Evolutionary conservation across 2,113 vertebrate genomes (phyloP).

Genomic region (Elaphurus davidianus): DNA sequence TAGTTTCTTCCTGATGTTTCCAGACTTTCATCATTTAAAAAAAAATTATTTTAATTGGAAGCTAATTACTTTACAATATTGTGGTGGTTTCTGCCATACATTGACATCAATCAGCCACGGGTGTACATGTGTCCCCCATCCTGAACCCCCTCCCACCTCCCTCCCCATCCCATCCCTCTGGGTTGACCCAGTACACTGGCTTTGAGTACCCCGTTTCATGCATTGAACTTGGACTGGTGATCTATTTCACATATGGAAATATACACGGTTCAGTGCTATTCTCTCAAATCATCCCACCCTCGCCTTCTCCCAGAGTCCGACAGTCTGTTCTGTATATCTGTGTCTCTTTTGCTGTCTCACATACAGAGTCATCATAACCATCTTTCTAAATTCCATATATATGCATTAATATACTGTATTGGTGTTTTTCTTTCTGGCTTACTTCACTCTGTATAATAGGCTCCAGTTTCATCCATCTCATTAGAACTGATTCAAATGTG

Average conservation of each 20-base stretch:
- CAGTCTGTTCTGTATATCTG: not conserved
- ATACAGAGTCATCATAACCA: not conserved
- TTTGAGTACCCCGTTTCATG: not conserved
- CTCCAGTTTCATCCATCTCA: not conserved
- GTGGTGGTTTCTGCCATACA: not conserved
- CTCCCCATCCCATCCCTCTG: not conserved
- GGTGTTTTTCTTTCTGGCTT: not conserved
- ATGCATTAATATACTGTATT: not conserved
- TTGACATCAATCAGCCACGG: not conserved
- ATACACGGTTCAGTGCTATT: not conserved
- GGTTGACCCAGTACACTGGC: not conserved
- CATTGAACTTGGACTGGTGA: not conserved
- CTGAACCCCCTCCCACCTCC: not conserved
- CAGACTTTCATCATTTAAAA: not conserved
- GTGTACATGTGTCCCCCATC: not conserved
- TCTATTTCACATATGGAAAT: not conserved
- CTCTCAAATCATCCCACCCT: not conserved
- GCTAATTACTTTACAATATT: not conserved
- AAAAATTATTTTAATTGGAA: not conserved
- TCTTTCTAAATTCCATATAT: not conserved
- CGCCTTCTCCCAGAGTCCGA: not conserved
- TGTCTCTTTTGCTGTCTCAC: not conserved
- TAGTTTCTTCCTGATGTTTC: slow-evolving; percentile 16
- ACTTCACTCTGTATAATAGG: not conserved
- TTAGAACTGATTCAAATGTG: not conserved